These are phyloP conservation scores for Eurois occulta DNA, from an alignment of 2,888 invertebrate species.

Conservation along the genomic window DNA sequence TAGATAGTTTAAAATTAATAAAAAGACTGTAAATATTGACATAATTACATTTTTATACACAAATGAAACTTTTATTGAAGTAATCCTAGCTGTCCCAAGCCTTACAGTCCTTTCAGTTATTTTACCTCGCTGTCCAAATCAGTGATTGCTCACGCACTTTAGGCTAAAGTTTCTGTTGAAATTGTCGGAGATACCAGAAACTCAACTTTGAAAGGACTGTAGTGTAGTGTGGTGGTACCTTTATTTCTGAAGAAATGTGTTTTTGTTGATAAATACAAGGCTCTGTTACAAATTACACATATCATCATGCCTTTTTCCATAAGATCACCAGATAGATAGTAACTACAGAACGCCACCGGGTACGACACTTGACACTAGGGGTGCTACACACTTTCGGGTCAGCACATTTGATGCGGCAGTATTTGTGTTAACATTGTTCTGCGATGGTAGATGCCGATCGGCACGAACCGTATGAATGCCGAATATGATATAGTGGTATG, in stretches of 20 bases:
- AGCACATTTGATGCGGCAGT: not conserved
- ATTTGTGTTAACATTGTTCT: not conserved
- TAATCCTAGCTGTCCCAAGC: not conserved
- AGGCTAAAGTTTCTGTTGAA: not conserved
- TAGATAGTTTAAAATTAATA: slow-evolving; percentile 24
- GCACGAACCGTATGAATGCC: not conserved
- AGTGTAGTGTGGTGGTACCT: not conserved
- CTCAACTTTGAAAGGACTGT: not conserved
- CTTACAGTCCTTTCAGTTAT: not conserved
- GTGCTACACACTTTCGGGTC: not conserved
- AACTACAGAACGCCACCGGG: not conserved
- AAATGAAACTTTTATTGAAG: slow-evolving; percentile 29
- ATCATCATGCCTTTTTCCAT: not conserved
- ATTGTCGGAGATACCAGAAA: not conserved
- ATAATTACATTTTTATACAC: slow-evolving; percentile 34
- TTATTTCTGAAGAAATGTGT: not conserved
- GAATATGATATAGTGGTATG: not conserved
- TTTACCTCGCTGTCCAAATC: not conserved
- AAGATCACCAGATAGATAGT: not conserved
- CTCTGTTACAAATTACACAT: slow-evolving; percentile 32
- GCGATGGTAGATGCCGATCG: not conserved
- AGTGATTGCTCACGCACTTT: not conserved
- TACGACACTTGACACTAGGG: too few relatives aligned
- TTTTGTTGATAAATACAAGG: slow-evolving; percentile 41
- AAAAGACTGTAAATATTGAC: slow-evolving; percentile 59